phyloP scores from a whole-genome alignment of 2,113 vertebrate genomes.

The Corvus cornix region DNA sequence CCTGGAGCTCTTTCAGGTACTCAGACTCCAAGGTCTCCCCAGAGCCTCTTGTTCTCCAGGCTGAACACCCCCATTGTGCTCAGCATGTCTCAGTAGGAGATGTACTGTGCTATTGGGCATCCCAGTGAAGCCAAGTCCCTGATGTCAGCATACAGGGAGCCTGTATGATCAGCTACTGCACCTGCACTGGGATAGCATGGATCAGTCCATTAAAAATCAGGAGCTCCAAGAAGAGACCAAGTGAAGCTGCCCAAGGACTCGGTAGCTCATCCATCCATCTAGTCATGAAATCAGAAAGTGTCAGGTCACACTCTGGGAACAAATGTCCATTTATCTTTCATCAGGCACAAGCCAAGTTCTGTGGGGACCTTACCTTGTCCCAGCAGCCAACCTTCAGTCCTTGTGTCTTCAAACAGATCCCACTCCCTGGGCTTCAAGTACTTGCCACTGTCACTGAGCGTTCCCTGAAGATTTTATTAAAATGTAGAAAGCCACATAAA shows the following conservation, averaged over 20 bases:
- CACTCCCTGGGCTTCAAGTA: neutral
- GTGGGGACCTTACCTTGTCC: neutral
- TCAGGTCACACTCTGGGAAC: neutral
- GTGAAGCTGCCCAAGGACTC: neutral
- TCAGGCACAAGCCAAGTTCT: neutral
- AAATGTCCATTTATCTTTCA: neutral
- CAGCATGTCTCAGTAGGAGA: neutral
- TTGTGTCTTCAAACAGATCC: neutral
- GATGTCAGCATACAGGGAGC: neutral
- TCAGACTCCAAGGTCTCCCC: neutral
- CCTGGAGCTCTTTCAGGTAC: neutral
- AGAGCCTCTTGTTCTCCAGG: neutral
- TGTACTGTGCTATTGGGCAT: fast-evolving
- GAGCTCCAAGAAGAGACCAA: neutral
- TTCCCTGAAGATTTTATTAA: neutral
- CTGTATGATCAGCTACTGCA: fast-evolving
- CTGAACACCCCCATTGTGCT: neutral
- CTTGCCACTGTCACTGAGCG: fast-evolving
- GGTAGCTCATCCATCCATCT: neutral
- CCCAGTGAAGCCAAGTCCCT: neutral
- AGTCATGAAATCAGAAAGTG: neutral
- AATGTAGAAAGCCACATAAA: neutral
- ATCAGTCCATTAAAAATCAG: neutral
- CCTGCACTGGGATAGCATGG: neutral
- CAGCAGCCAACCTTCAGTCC: neutral